A percentile compares a stretch with the other conserved stretches of the same genome.
Conservation (phyloP, 2,888 invertebrate genomes). For the Pristionchus mayeri region DNA sequence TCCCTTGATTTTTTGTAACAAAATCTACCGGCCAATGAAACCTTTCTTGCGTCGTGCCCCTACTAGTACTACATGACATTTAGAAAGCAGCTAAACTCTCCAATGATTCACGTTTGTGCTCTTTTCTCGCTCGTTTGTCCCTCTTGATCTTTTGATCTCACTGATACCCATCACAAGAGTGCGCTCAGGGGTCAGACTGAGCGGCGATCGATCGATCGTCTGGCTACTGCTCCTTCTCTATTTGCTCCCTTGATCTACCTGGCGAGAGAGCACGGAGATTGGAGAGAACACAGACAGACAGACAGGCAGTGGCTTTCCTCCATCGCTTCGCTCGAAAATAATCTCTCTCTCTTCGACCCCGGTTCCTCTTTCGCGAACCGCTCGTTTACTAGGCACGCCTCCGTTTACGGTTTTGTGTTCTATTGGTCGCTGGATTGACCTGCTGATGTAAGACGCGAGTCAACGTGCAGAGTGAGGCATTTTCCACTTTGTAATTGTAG, state of each 20-base stretch:
- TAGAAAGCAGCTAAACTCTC: too few species aligned
- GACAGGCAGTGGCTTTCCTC: background rate
- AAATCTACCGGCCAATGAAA: too few species aligned
- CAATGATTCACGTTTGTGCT: too few species aligned
- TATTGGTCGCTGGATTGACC: too few species aligned
- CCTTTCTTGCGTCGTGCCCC: too few species aligned
- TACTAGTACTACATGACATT: too few species aligned
- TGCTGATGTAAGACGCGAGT: background rate
- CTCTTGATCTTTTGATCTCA: background rate
- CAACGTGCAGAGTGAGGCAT: background rate
- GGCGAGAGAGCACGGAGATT: background rate
- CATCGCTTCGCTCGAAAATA: background rate
- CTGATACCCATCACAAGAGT: background rate
- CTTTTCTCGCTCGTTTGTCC: too few species aligned
- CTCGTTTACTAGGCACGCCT: background rate
- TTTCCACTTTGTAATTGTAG: background rate
- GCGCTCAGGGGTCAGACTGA: background rate
- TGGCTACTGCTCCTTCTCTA: background rate
- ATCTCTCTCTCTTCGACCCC: background rate
- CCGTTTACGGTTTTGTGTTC: too few species aligned
- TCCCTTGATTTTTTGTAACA: too few species aligned
- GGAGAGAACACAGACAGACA: slow-evolving; percentile 4
- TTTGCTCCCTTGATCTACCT: slow-evolving; percentile 8
- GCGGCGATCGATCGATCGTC: background rate
- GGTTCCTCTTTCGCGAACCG: background rate